These are phyloP conservation scores for Cybosia mesomella DNA, from an alignment of 2,888 invertebrate genomes.

Conservation along the genomic window DNA sequence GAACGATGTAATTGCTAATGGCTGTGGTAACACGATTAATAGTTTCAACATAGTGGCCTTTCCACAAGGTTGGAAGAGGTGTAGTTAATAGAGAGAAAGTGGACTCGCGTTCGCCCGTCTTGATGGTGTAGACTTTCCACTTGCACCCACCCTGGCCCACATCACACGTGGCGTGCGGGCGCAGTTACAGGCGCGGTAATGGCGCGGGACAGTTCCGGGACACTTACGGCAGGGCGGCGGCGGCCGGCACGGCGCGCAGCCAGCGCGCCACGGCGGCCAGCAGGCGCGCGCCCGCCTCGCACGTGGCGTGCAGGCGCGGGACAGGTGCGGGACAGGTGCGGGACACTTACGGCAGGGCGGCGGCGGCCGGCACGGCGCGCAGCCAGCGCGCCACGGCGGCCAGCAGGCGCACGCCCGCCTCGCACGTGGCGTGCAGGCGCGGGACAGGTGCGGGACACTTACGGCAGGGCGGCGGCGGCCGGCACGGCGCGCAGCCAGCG, in stretches of 20 bases:
- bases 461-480: slow-evolving; percentile 93
- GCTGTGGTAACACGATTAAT: no score
- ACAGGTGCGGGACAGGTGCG: no score
- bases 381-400: slow-evolving; percentile 97
- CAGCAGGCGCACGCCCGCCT: slow-evolving; percentile 96
- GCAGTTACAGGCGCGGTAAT: no score
- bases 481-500: slow-evolving; percentile 96
- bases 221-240: slow-evolving; percentile 92
- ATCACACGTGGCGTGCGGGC: slow-evolving; percentile 98
- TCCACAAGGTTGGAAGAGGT: no score
- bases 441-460: slow-evolving; percentile 44
- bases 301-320: slow-evolving; percentile 97
- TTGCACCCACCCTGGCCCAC: no score
- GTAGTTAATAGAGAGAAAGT: no score
- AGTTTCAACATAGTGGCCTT: no score
- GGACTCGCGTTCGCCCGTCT: no score
- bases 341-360: slow-evolving; percentile 89
- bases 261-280: slow-evolving; percentile 96
- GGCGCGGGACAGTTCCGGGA: no score
- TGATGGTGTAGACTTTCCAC: no score
- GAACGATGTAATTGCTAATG: no score
- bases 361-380: slow-evolving; percentile 93
- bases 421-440: slow-evolving; percentile 97
- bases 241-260: slow-evolving; percentile 94
- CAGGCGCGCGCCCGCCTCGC: slow-evolving; percentile 97